Evolutionary conservation across 2,888 invertebrate species (phyloP).

Genomic region (Hydroisotoma schaefferi): DNA sequence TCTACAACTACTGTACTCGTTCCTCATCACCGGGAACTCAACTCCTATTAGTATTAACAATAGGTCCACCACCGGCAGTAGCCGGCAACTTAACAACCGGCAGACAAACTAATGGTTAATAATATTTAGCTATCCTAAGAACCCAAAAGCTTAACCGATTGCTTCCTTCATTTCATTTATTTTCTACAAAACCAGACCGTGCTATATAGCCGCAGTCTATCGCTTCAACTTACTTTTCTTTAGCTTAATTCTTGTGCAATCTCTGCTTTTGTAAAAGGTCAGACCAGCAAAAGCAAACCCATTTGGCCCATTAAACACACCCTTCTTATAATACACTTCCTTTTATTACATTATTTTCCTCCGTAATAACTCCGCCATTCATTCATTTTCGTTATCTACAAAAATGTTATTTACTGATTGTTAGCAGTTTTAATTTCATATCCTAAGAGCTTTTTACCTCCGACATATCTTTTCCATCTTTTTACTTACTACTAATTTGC

Average conservation of each 20-base stretch:
- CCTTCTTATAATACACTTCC: conserved; percentile 41
- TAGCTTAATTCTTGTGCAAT: neutral
- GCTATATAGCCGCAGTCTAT: neutral
- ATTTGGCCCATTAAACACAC: conserved; percentile 47
- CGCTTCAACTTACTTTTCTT: neutral
- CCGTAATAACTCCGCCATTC: conserved; percentile 17
- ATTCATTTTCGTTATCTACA: conserved; percentile 12
- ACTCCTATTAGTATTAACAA: conserved; percentile 15
- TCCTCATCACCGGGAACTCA: conserved; percentile 35
- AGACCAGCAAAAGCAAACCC: conserved; percentile 22
- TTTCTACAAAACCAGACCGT: neutral
- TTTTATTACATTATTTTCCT: conserved; percentile 34
- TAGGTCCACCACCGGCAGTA: no score
- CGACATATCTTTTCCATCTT: no score
- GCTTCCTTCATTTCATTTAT: conserved; percentile 10
- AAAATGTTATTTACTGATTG: conserved; percentile 5
- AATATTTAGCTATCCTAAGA: conserved; percentile 2
- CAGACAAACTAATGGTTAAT: conserved; percentile 1
- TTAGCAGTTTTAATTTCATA: conserved; percentile 2
- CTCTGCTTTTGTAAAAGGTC: neutral
- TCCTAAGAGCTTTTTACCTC: no score
- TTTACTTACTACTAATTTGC: no score
- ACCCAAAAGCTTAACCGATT: neutral
- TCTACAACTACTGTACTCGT: no score
- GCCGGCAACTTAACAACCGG: no score